Base-by-base conservation (phyloP, 2,113 vertebrate species). In the Phasianus colchicus region DNA sequence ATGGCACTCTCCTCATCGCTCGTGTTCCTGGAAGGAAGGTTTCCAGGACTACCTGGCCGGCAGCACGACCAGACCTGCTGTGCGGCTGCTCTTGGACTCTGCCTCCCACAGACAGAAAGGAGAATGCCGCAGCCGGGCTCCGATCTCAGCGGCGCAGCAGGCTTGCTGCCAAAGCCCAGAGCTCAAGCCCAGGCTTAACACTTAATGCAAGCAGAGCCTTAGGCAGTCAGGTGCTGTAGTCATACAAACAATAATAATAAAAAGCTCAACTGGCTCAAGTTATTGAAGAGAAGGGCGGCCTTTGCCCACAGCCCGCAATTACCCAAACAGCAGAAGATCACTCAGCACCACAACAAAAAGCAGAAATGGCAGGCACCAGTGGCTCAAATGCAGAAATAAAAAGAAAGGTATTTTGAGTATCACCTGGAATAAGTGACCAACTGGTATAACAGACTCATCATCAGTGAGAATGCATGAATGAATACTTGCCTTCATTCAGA, bases 141-240 rank as follows among this genome's bases (percentile, higher is more conserved):
- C 93, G 64, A 83, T 20, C 92, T 83, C 93, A 93, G 93, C 32
- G 10, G 80, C 1, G 0, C 93, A 72, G 90, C 93, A 90, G 88
- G 95, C 91, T 72, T 67, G 60, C 88, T 93, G 95, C 96, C 96
- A 96, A 96, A 96, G 88, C 95, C 88, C 92, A 88, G 95, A 95
- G 95, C 96, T 95, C 96, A 96, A 96, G 95, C 48, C 92, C 76
- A 69, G 92, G 95, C 96, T 96, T 95, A 96, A 86, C 95, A 95
- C 93, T 96, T 92, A 78, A 93, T 94, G 96, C 83, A 83, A 93
- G 95, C 76, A 94, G 95, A 95, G 96, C 96, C 96, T 83, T 92
- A 96, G 96, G 96, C 96, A 93, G 86, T 96, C 96, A 96, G 96
- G 95, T 96, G 95, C 95, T 94, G 83, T 11, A 96, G 88, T 88